These are phyloP conservation scores for Tolypeutes matacus DNA, from an alignment of 2,797 vertebrate genomes.

Conservation along the genomic window DNA sequence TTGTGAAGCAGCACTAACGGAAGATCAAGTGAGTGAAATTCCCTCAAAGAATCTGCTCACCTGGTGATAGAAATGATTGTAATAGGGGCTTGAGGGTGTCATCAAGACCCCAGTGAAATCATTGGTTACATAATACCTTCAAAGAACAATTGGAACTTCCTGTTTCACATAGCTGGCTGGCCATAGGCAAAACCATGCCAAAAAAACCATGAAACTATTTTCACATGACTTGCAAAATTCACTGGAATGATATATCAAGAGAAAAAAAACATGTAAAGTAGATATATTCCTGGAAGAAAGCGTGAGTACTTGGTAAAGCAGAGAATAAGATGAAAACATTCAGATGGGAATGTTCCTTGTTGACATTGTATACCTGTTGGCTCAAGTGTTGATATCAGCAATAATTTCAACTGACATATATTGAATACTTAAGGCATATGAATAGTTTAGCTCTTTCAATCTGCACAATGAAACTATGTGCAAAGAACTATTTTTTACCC, in stretches of 20 bases:
- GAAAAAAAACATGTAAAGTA: background rate
- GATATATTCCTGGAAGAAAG: background rate
- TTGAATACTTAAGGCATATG: background rate
- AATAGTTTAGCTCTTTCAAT: background rate
- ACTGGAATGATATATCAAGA: background rate
- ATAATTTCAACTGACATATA: background rate
- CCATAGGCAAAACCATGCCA: background rate
- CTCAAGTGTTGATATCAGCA: background rate
- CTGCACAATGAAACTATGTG: background rate
- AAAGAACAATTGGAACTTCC: background rate
- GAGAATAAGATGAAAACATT: background rate
- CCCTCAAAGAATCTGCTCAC: constrained; percentile 25
- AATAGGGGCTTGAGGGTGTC: background rate
- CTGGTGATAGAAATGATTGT: constrained; percentile 17
- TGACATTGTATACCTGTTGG: background rate
- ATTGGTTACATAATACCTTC: background rate
- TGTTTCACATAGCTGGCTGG: background rate
- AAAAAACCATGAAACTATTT: background rate
- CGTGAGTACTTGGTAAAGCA: background rate
- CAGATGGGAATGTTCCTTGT: background rate
- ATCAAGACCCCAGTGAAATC: background rate
- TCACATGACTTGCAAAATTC: background rate
- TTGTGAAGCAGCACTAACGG: constrained; percentile 20
- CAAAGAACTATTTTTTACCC: background rate
- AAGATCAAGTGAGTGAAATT: constrained; percentile 56